Evolutionary conservation across 2,888 invertebrate species (phyloP).

Genomic region (Toxonevra muliebris): DNA sequence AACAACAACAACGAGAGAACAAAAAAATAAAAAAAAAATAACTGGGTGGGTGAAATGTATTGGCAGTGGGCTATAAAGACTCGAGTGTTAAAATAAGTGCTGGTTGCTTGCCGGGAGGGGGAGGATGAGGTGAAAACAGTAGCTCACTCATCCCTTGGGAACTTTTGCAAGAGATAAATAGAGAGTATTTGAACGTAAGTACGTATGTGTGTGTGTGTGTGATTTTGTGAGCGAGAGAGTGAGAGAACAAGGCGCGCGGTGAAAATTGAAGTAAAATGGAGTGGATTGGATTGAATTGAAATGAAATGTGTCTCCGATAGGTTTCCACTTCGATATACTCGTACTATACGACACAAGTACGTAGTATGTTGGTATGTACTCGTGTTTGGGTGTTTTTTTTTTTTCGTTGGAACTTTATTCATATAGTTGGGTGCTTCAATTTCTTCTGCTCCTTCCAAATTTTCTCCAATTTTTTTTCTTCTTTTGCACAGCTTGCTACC

Average conservation of each 20-base stretch:
- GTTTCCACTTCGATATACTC: conserved; percentile 1
- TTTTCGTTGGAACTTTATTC: conserved; percentile 22
- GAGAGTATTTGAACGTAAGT: too few relatives aligned
- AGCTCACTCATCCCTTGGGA: too few relatives aligned
- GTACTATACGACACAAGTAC: too few relatives aligned
- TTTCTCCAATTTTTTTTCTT: too few relatives aligned
- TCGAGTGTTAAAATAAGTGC: too few relatives aligned
- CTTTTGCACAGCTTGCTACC: too few relatives aligned
- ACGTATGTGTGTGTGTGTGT: too few relatives aligned
- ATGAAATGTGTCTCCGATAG: conserved; percentile 12
- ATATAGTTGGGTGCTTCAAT: conserved; percentile 33
- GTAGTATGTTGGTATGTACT: conserved; percentile 25
- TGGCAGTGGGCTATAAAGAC: background rate
- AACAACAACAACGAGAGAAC: conserved; percentile 17
- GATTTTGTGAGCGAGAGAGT: background rate
- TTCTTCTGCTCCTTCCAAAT: conserved; percentile 24
- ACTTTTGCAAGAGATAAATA: too few relatives aligned
- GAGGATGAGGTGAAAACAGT: too few relatives aligned
- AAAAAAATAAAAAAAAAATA: background rate
- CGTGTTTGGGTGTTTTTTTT: conserved; percentile 8
- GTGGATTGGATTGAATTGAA: background rate
- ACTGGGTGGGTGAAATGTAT: background rate
- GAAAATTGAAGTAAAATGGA: background rate
- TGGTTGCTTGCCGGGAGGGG: too few relatives aligned
- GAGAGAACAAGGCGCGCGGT: background rate